These are phyloP conservation scores for Trilocha varians DNA, from an alignment of 2,888 invertebrate species.

Conservation along the genomic window DNA sequence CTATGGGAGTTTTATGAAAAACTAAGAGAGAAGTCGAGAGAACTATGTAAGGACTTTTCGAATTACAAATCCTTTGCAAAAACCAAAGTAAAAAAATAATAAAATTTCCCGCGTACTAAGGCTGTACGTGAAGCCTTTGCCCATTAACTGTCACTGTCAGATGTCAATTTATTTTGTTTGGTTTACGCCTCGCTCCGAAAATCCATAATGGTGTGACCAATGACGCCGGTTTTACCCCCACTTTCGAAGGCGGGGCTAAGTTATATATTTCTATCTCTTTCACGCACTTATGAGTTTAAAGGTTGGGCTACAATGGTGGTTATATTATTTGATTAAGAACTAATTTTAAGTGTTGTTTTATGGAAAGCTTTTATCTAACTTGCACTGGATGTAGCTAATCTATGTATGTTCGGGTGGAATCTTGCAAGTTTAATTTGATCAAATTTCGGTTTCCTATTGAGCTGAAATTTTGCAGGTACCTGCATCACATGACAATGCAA, in stretches of 20 bases:
- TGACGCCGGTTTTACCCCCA: slow-evolving; percentile 52
- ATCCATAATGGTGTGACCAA: slow-evolving; percentile 64
- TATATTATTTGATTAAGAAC: slow-evolving; percentile 4
- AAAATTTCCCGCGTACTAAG: slow-evolving; percentile 4
- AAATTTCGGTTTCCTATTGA: too few relatives aligned
- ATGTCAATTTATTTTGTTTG: slow-evolving; percentile 40
- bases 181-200: slow-evolving; percentile 49
- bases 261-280: slow-evolving; percentile 48
- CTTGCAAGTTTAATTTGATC: too few relatives aligned
- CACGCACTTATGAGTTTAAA: slow-evolving; percentile 39
- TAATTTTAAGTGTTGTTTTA: background rate
- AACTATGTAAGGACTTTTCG: too few relatives aligned
- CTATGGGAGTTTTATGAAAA: too few relatives aligned
- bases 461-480: too few relatives aligned
- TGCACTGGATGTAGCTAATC: too few relatives aligned
- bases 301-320: slow-evolving; percentile 27
- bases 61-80: slow-evolving; percentile 6
- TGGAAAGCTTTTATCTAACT: too few relatives aligned
- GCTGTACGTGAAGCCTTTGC: slow-evolving; percentile 10
- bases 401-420: too few relatives aligned
- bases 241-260: slow-evolving; percentile 54
- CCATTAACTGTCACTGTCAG: slow-evolving; percentile 47
- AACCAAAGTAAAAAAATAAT: slow-evolving; percentile 11
- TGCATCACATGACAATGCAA: too few relatives aligned
- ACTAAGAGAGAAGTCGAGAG: too few relatives aligned